These are phyloP conservation scores for Cichladusa arquata DNA, from an alignment of 2,113 vertebrate genomes.

Conservation along the genomic window DNA sequence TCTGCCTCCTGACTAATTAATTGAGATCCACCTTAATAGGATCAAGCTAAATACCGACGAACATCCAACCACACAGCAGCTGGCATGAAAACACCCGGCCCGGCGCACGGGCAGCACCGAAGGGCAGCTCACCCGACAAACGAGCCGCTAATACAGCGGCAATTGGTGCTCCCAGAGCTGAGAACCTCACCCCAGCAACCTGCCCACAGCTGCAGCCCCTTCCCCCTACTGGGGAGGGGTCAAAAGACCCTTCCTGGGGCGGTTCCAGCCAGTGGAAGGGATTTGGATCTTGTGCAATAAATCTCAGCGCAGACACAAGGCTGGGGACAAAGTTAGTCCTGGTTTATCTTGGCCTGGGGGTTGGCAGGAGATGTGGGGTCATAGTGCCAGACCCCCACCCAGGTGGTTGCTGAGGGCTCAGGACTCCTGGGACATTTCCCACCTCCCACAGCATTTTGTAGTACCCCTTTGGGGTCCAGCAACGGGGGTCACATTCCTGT, in stretches of 20 bases:
- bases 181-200: background rate
- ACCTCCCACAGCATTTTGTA: rapidly evolving
- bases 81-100: slow-evolving; percentile 20
- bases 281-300: background rate
- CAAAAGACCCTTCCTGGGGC: rapidly evolving
- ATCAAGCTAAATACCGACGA: slow-evolving; percentile 51
- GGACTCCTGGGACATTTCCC: background rate
- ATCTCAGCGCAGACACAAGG: background rate
- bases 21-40: slow-evolving; percentile 65
- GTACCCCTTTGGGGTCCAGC: rapidly evolving
- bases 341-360: background rate
- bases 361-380: background rate
- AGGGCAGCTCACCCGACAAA: background rate
- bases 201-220: background rate
- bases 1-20: slow-evolving; percentile 51
- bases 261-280: background rate
- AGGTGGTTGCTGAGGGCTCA: background rate
- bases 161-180: background rate
- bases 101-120: background rate
- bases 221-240: rapidly evolving
- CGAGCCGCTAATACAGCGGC: background rate
- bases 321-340: background rate
- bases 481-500: rapidly evolving
- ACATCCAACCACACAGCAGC: slow-evolving; percentile 42
- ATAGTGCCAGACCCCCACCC: rapidly evolving